These are phyloP conservation scores for Pampusana beccarii DNA, from an alignment of 2,113 vertebrate genomes.

Conservation along the genomic window DNA sequence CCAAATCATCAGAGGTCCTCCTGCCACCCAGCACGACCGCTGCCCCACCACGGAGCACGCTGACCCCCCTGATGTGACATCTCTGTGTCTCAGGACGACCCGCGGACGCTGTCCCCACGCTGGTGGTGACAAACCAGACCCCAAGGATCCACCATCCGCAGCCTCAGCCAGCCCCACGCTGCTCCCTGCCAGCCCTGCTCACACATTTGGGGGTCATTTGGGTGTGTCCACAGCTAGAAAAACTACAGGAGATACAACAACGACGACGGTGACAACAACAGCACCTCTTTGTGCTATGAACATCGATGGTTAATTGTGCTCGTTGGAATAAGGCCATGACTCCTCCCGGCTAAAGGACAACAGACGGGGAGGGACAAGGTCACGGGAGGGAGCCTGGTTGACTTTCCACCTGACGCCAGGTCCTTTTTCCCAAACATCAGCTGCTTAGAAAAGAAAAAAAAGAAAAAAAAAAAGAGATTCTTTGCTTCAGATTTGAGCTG, in stretches of 20 bases:
- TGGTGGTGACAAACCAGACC: neutral
- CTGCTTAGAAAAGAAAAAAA: constrained; percentile 3
- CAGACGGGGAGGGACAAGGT: neutral
- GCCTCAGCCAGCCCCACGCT: neutral
- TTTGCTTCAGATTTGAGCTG: constrained; percentile 7
- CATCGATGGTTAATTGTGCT: constrained; percentile 43
- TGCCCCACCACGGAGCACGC: neutral
- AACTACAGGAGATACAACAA: constrained; percentile 54
- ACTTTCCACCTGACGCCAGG: constrained; percentile 23
- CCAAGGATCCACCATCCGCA: neutral
- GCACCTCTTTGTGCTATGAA: constrained; percentile 56
- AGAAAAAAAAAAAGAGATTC: neutral
- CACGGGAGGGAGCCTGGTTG: neutral
- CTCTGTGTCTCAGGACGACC: neutral
- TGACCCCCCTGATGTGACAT: neutral
- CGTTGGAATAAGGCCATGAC: constrained; percentile 58
- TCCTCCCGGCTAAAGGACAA: constrained; percentile 18
- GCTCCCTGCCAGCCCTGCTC: constrained; percentile 10
- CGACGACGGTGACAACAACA: constrained; percentile 16
- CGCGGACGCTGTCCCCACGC: neutral
- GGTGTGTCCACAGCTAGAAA: constrained; percentile 41
- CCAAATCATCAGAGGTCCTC: neutral
- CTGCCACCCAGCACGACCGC: neutral
- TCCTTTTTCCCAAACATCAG: constrained; percentile 54
- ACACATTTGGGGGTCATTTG: neutral